These are phyloP conservation scores for Cotesia typhae DNA, from an alignment of 1,140 invertebrate species.

Conservation along the genomic window DNA sequence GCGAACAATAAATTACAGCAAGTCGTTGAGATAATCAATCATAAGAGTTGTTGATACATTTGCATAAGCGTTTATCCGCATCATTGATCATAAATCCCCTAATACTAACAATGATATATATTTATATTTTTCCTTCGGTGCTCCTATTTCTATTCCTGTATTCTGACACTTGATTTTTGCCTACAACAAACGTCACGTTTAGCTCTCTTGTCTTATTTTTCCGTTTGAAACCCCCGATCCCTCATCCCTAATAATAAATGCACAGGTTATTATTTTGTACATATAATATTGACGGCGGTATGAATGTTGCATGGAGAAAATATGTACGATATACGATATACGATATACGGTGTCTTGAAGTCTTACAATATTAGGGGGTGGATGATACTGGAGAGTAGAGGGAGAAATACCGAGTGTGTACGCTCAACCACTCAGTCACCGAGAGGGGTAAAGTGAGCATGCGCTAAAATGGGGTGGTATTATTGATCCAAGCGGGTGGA, in stretches of 20 bases:
- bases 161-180: conserved; percentile 21
- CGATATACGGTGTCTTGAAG: conserved; percentile 40
- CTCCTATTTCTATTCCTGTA: background rate
- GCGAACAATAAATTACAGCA: conserved; percentile 2
- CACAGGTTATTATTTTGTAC: conserved; percentile 65
- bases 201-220: no score
- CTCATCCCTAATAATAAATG: conserved; percentile 58
- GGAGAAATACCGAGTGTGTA: conserved; percentile 35
- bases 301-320: conserved; percentile 63
- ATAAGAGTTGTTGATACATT: conserved; percentile 42
- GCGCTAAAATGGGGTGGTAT: conserved; percentile 58
- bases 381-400: conserved; percentile 42
- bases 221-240: background rate
- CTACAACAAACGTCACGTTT: conserved; percentile 27
- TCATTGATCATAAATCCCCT: conserved; percentile 52
- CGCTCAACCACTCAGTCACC: conserved; percentile 21
- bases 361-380: conserved; percentile 47
- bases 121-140: conserved; percentile 17
- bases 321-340: conserved; percentile 42
- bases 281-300: conserved; percentile 65
- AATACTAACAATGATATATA: background rate
- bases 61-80: conserved; percentile 61
- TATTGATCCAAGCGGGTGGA: conserved; percentile 64
- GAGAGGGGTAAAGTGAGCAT: conserved; percentile 47
- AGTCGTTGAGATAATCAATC: conserved; percentile 22